Percentiles rank a stretch among this genome's conserved stretches.
phyloP scores from a whole-genome alignment of 2,888 invertebrate species.

The Eupithecia abbreviata region DNA sequence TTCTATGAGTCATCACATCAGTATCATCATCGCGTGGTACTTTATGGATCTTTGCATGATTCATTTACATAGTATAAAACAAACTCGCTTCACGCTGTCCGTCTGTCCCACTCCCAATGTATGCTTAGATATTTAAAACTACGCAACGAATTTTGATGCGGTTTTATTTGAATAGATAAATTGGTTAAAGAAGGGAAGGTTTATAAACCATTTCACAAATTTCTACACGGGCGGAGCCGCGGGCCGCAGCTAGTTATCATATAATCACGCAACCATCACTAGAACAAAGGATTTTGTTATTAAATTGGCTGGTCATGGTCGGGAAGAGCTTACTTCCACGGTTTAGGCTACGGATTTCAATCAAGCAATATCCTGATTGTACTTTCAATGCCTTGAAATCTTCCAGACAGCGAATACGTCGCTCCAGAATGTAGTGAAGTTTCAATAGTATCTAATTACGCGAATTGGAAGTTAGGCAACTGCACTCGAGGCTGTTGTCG shows the following conservation, averaged over 20 bases:
- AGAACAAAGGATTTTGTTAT: neutral
- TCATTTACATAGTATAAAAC: neutral
- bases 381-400: neutral
- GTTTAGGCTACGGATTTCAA: neutral
- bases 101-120: too few relatives aligned
- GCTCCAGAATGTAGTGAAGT: constrained; percentile 3
- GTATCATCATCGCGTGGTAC: neutral
- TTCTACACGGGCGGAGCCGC: too few relatives aligned
- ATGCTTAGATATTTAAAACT: too few relatives aligned
- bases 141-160: too few relatives aligned
- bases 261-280: neutral
- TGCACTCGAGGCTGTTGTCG: constrained; percentile 20
- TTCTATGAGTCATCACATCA: constrained; percentile 11
- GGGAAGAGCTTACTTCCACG: neutral
- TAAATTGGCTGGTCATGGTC: neutral
- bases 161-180: too few relatives aligned
- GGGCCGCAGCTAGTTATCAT: too few relatives aligned
- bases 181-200: too few relatives aligned
- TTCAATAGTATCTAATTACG: neutral
- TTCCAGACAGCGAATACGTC: neutral
- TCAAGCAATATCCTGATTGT: neutral
- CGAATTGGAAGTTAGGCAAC: constrained; percentile 11
- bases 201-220: too few relatives aligned
- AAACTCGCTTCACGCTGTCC: too few relatives aligned
- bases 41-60: neutral